Base-by-base conservation (phyloP, 2,888 invertebrate genomes). In the Conchocele bisecta region DNA sequence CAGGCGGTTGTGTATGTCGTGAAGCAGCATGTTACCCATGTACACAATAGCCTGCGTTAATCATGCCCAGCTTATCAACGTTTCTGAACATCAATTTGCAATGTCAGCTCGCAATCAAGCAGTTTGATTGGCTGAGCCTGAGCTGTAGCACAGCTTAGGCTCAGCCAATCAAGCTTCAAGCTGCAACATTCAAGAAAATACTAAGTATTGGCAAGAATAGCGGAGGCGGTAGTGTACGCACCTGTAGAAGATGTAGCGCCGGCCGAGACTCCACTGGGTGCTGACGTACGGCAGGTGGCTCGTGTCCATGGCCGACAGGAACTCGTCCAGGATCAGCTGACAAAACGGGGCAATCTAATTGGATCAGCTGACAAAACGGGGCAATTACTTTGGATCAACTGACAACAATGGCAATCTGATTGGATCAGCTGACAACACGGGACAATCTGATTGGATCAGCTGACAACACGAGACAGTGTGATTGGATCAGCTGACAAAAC, bases 201-300 rank as follows among this genome's bases (percentile, higher is more conserved):
- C n/a, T n/a, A n/a, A n/a, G n/a, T n/a, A n/a, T n/a, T n/a, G n/a
- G n/a, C n/a, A n/a, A n/a, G n/a, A n/a, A n/a, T n/a, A n/a, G n/a
- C n/a, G n/a, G n/a, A n/a, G n/a, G n/a, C n/a, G n/a, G n/a, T n/a
- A 17, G 9, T 50, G 17, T 11, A 96, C 96, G 92, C 97, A 98
- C 92, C 97, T 97, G 71, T 98, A 94, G 92, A 98, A 98, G 48
- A 98, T 96, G 91, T 98, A 97, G 3, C 97, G 93, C 91, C 97
- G 96, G 75, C 98, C 98, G 50, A 96, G 93, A 28, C 97, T 96
- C 96, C 97, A 98, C 88, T 96, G 95, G 48, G 95, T 94, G 3
- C 94, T 94, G n/a, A 94, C 94, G 67, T 91, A 89, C 0, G 89
- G 85, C 53, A 88, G 82, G 22, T 79, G 82, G 42, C 84, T 81